phyloP scores from a whole-genome alignment of 2,888 invertebrate genomes.

The Liopterus haemorrhoidalis region DNA sequence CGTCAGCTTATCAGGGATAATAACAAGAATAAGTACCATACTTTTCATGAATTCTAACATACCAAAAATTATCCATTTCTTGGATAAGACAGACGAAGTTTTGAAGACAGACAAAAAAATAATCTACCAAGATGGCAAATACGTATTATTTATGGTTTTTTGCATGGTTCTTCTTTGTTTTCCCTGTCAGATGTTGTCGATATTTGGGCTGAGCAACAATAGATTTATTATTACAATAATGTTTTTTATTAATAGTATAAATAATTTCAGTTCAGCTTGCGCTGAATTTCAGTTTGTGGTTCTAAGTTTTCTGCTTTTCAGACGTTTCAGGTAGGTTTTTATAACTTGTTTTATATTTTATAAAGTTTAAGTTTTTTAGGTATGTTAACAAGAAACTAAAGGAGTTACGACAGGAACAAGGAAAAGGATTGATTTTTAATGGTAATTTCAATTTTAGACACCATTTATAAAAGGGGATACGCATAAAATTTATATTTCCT shows the following conservation, averaged over 20 bases:
- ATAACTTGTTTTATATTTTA: too few species aligned
- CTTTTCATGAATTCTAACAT: background rate
- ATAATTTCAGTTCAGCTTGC: conserved; percentile 8
- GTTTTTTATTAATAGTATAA: background rate
- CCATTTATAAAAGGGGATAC: too few species aligned
- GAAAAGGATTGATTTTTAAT: too few species aligned
- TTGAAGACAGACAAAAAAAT: background rate
- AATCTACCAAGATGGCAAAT: background rate
- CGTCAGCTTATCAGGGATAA: background rate
- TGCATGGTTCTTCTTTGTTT: conserved; percentile 1
- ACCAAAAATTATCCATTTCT: background rate
- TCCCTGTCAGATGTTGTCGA: background rate
- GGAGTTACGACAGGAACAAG: too few species aligned
- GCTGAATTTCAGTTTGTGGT: conserved; percentile 5
- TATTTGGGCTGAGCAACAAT: background rate
- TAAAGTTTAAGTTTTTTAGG: too few species aligned
- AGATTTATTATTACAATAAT: background rate
- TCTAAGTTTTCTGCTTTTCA: background rate
- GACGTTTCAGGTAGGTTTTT: too few species aligned
- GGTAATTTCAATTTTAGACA: too few species aligned
- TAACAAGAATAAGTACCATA: background rate
- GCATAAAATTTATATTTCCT: too few species aligned
- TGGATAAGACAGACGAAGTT: background rate
- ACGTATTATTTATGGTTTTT: background rate
- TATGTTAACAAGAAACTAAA: too few species aligned